Conservation (phyloP, 2,113 vertebrate species). For the Isurus oxyrinchus region DNA sequence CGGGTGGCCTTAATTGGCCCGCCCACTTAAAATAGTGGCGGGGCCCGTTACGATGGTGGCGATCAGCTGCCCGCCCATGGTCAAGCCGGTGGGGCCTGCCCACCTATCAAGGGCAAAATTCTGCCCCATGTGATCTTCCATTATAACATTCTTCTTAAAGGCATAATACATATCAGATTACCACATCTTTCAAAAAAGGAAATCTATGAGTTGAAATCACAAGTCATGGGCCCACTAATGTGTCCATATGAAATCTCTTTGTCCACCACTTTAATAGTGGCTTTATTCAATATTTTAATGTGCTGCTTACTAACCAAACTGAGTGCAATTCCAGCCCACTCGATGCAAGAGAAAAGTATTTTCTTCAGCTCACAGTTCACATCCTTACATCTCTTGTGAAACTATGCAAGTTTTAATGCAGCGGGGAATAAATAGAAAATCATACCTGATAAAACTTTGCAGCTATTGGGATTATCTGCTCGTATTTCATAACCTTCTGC, state of each 20-base stretch:
- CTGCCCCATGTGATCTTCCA: no score
- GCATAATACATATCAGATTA: no score
- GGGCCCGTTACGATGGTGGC: no score
- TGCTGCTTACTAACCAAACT: background rate
- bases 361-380: background rate
- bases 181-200: background rate
- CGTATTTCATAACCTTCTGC: constrained; percentile 82
- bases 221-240: background rate
- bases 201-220: background rate
- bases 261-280: background rate
- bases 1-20: no score
- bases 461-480: constrained; percentile 73
- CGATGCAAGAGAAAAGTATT: background rate
- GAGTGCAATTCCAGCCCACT: background rate
- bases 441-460: constrained; percentile 88
- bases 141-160: no score
- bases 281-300: background rate
- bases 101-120: no score
- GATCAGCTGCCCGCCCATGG: no score
- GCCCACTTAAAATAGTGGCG: no score
- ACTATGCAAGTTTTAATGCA: background rate
- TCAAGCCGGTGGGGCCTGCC: no score
- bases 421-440: constrained; percentile 15
- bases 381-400: background rate
- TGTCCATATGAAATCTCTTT: background rate